Base-by-base conservation (phyloP, 1,140 invertebrate species). In the Panagrolaimus sp. region DNA sequence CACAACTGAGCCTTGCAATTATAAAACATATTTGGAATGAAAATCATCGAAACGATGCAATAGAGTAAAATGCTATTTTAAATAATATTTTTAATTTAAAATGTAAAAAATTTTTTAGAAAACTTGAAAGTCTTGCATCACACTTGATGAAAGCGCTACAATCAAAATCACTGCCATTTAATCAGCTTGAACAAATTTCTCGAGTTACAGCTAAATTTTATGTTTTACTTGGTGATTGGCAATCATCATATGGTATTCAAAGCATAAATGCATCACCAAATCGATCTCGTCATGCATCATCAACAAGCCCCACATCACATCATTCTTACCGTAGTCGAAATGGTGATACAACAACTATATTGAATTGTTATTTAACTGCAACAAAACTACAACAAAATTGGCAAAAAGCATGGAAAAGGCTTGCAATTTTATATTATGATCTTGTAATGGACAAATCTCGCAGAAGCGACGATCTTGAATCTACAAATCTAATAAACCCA, bases 341-440 rank as follows among this genome's bases (percentile, higher is more conserved):
- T 20, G 61, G 16, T 31, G 5, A 87, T 89, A 16, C 90, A 96
- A 1, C 84, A 98, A 5, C 88, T 90, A 31, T 93, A 85, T 73
- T 98, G 93, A 80, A 87, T 38, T 38, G 7, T 38, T 38, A 38
- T 38, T 38, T 88, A 42, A 87, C 89, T 38, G 93, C 96, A 0
- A 96, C 92, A 3, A 89, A 91, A 74, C 89, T 92, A 75, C 92
- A 97, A 83, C 87, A 89, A 44, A 82, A 84, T 61, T 88, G 86
- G 86, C 87, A 88, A 72, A 87, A 87, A 87, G 95, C 95, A 0
- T 98, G 96, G 93, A 95, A 99, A 84, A 89, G 93, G 1, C 95
- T 91, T 88, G 96, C 96, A 0, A 95, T 94, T 74, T 95, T 93
- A 87, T 98, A 98, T 83, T 98, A 95, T 81, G 93, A 98, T 84